Evolutionary conservation across 2,888 invertebrate genomes (phyloP).

Genomic region (Pimpla rufipes): DNA sequence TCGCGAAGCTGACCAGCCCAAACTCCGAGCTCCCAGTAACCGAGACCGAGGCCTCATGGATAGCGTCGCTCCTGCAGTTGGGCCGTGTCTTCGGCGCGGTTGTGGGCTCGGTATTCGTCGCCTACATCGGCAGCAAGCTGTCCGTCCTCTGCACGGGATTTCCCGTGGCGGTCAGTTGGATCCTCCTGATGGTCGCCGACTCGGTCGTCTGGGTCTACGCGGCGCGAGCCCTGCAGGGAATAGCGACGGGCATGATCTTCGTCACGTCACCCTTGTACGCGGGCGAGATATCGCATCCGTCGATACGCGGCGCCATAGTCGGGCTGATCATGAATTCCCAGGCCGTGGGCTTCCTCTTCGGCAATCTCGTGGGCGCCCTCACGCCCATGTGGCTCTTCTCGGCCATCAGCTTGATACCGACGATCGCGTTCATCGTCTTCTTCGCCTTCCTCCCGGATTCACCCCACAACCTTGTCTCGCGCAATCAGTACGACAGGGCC

Average conservation of each 20-base stretch:
- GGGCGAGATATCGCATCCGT: slow-evolving; percentile 76
- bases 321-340: slow-evolving; percentile 59
- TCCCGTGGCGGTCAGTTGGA: slow-evolving; percentile 74
- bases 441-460: slow-evolving; percentile 52
- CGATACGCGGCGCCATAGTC: slow-evolving; percentile 73
- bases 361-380: slow-evolving; percentile 62
- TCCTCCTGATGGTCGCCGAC: slow-evolving; percentile 71
- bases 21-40: slow-evolving; percentile 73
- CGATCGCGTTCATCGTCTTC: slow-evolving; percentile 52
- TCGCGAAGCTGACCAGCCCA: slow-evolving; percentile 71
- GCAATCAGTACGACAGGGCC: slow-evolving; percentile 65
- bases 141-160: slow-evolving; percentile 71
- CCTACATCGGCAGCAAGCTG: slow-evolving; percentile 76
- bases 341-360: slow-evolving; percentile 54
- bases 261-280: slow-evolving; percentile 73
- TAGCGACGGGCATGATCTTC: slow-evolving; percentile 69
- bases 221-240: slow-evolving; percentile 70
- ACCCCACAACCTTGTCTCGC: slow-evolving; percentile 67
- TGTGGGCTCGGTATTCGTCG: slow-evolving; percentile 70
- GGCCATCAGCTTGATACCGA: slow-evolving; percentile 63
- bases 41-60: slow-evolving; percentile 77
- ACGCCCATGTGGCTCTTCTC: slow-evolving; percentile 65
- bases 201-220: slow-evolving; percentile 74
- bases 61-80: slow-evolving; percentile 77
- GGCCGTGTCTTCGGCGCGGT: slow-evolving; percentile 78